phyloP scores from a whole-genome alignment of 2,797 vertebrate genomes.

The Sarcoramphus papa region DNA sequence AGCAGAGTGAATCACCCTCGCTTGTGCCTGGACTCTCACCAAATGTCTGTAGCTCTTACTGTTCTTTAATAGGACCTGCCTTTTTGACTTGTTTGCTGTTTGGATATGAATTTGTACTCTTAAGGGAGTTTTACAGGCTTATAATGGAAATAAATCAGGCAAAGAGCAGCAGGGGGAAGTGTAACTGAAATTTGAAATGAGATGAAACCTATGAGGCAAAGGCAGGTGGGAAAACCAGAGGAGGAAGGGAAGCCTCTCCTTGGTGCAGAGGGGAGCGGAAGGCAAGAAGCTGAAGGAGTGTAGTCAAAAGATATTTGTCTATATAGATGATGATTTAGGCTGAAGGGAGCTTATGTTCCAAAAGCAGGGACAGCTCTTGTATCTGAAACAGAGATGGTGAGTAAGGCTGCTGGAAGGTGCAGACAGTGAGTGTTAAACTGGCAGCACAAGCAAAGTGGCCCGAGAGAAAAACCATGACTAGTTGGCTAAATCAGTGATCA shows the following conservation, averaged over 20 bases:
- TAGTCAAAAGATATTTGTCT: neutral
- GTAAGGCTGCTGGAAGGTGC: neutral
- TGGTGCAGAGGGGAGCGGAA: neutral
- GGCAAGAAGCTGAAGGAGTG: neutral
- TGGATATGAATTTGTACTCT: neutral
- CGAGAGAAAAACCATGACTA: neutral
- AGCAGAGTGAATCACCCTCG: neutral
- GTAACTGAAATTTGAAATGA: neutral
- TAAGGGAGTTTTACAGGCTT: neutral
- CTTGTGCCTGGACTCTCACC: neutral
- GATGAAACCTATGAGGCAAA: neutral
- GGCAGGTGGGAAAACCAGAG: neutral
- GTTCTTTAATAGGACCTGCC: neutral
- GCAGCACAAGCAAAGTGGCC: neutral
- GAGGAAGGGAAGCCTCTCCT: neutral
- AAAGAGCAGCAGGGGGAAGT: neutral
- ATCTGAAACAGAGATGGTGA: neutral
- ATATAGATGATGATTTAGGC: accelerated
- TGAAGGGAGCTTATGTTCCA: neutral
- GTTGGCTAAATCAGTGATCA: neutral
- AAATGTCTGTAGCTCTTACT: neutral
- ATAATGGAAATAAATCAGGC: neutral
- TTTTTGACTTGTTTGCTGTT: neutral
- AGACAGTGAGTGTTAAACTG: neutral
- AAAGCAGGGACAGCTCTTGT: neutral